phyloP scores from a whole-genome alignment of 2,888 invertebrate species.

The Dasysyrphus tricinctus region DNA sequence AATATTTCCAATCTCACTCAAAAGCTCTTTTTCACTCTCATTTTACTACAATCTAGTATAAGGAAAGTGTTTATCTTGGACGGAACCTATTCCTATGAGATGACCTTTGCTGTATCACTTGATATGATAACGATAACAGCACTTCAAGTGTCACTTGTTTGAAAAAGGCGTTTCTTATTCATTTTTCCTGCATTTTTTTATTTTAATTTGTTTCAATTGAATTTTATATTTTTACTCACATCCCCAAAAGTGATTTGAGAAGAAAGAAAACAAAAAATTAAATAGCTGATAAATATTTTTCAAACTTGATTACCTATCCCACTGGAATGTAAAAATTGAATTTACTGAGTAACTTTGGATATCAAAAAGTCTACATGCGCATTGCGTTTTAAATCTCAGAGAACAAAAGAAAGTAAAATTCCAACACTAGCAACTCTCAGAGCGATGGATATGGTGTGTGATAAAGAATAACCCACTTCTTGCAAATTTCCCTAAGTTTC shows the following conservation, averaged over 20 bases:
- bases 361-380: slow-evolving; percentile 39
- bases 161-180: neutral
- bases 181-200: neutral
- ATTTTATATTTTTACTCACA: neutral
- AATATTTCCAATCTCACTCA: slow-evolving; percentile 27
- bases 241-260: neutral
- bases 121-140: slow-evolving; percentile 14
- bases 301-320: neutral
- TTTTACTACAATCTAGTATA: neutral
- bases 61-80: neutral
- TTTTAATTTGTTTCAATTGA: neutral
- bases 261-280: neutral
- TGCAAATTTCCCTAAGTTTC: slow-evolving; percentile 64
- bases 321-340: neutral
- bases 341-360: neutral
- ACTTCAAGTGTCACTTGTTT: neutral
- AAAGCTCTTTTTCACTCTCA: neutral
- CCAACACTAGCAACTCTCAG: neutral
- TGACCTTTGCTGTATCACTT: neutral
- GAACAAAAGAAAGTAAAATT: slow-evolving; percentile 13
- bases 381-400: neutral
- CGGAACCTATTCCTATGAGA: neutral
- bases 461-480: slow-evolving; percentile 69
- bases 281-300: neutral
- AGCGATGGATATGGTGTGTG: slow-evolving; percentile 33